Base-by-base conservation (phyloP, 2,797 vertebrate genomes). In the Gymnothorax reevesii region DNA sequence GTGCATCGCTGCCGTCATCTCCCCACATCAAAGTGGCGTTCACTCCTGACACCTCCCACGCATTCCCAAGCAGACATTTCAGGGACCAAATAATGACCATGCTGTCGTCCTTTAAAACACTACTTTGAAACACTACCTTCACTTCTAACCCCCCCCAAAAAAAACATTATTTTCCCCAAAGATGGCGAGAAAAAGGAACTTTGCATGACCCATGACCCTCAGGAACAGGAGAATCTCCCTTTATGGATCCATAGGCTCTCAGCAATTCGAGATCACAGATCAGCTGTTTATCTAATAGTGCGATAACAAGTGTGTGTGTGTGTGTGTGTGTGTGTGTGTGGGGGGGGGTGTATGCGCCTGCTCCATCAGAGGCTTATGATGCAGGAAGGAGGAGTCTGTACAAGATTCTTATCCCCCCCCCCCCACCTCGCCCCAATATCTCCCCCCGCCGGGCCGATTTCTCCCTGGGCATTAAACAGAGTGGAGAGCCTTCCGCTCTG, bases 401-500 rank as follows among this genome's bases (percentile, higher is more conserved):
- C 77, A 12, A 54, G 66, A 64, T 79, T 59, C 86, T 73, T 82
- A 33, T 55, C 27, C 22, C 3, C 83, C 87, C 79, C 86, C 88
- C 84, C 17, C n/a, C 54, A 42, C 33, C 33, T 42, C 33, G 33
- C 33, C 33, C 33, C 33, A 2, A 42, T 42, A 42, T 42, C 33
- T 42, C 33, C 54, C 60, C 17, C 57, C 85, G 57, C 52, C 86
- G 85, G 69, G 69, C 66, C 83, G 57, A n/a, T 71, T 80, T 77
- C 85, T 85, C 86, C 69, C 82, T 80, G 85, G 77, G 87, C 85
- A 82, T 59, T 88, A 84, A 85, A 82, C 88, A 82, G 88, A 83
- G 90, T 86, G 83, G 87, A 82, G 88, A 83, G 90, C 85, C 88
- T 88, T 42, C 77, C 33, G 15, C 52, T 49, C 77, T 60, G 79